phyloP scores from a whole-genome alignment of 1,140 invertebrate species.

The Magallana angulata region DNA sequence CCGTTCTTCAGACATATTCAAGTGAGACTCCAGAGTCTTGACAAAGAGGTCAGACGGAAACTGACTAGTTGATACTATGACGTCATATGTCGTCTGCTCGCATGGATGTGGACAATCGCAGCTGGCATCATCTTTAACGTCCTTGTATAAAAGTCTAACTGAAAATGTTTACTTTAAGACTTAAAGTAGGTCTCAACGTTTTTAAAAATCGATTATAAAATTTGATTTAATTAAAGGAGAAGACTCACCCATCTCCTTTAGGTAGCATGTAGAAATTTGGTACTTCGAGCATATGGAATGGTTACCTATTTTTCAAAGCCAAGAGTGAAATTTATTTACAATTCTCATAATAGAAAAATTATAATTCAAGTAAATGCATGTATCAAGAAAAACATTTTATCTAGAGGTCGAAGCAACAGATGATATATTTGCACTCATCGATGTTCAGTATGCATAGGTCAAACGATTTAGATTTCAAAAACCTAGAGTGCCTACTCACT shows the following conservation, averaged over 20 bases:
- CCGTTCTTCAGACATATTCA: neutral
- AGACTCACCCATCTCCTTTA: neutral
- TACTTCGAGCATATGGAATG: slow-evolving; percentile 23
- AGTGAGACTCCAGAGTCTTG: neutral
- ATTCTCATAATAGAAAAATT: too few relatives aligned
- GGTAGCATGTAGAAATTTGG: neutral
- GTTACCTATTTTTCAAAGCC: neutral
- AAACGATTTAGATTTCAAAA: too few relatives aligned
- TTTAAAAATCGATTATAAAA: too few relatives aligned
- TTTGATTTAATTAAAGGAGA: too few relatives aligned
- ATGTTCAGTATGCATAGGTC: too few relatives aligned
- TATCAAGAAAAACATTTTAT: too few relatives aligned
- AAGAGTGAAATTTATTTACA: too few relatives aligned
- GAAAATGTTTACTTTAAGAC: neutral
- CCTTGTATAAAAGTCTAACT: neutral
- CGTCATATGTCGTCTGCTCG: neutral
- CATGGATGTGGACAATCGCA: slow-evolving; percentile 16
- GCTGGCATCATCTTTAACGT: neutral
- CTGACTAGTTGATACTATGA: slow-evolving; percentile 7
- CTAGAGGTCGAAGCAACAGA: too few relatives aligned
- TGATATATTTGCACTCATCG: too few relatives aligned
- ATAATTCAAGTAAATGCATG: too few relatives aligned
- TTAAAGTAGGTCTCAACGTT: too few relatives aligned
- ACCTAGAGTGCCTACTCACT: too few relatives aligned
- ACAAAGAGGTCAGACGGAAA: slow-evolving; percentile 14